Base-by-base conservation (phyloP, 2,888 invertebrate species). In the Sinhomidia bicolor region DNA sequence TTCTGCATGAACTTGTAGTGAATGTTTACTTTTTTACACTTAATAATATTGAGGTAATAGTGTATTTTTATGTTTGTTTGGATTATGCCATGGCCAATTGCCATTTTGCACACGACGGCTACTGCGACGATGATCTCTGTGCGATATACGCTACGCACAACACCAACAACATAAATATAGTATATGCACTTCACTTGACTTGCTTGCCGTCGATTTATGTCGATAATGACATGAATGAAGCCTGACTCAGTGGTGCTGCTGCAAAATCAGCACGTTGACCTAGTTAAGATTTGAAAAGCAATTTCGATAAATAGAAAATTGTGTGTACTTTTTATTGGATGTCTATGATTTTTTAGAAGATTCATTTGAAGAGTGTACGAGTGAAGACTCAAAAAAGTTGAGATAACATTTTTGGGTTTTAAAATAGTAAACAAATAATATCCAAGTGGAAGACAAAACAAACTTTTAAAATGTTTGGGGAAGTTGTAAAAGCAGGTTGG, bases 201-300 rank as follows among this genome's bases (percentile, higher is more conserved):
- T 26, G 10, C 41, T n/a, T 26, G 10, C 17, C 62, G 12, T 62
- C 62, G 80, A 80, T 60, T 3, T 26, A 57, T 36, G 62, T 60
- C 36, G 60, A 68, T 57, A 65, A 71, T 82, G 82, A 57, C 57
- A 36, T 82, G 83, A 85, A 78, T 76, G 84, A 85, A 85, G 26
- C 60, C 84, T 85, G 84, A 85, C 84, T 85, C 84, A 85, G 84
- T 80, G 60, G 36, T 60, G 62, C 51, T 57, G 60, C 60, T 41
- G 41, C 36, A 17, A 60, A 80, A 17, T 80, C 80, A 80, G 80
- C 80, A 41, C 41, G 60, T 17, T 80, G 80, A 57, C 80, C 80
- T 44, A 80, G 36, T 80, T 80, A 23, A 54, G 51, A 17, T 78
- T 78, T 57, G 29, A 78, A 78, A 29, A 32, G 78, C 29, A 32